Percentiles rank a stretch among this genome's conserved stretches.
These are phyloP conservation scores for Sphaerophoria rueppellii DNA, from an alignment of 2,888 invertebrate species.

Conservation along the genomic window DNA sequence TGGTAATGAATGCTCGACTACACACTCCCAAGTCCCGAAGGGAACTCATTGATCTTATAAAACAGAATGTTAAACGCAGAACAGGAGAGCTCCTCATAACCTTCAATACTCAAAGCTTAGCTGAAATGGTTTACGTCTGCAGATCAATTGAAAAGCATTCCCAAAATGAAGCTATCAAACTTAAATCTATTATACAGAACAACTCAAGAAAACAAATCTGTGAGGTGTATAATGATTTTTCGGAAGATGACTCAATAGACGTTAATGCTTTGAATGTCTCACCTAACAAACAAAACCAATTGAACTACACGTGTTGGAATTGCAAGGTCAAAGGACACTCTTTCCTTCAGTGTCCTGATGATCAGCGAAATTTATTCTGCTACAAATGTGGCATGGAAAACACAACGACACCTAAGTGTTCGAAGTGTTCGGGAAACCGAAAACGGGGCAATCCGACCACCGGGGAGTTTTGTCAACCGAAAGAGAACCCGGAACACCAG, in stretches of 20 bases:
- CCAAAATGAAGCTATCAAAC: not conserved
- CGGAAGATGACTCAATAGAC: too few relatives aligned
- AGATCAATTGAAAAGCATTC: constrained; percentile 1
- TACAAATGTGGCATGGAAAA: constrained; percentile 9
- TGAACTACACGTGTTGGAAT: constrained; percentile 4
- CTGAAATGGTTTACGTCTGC: constrained; percentile 5
- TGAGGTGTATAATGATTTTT: not conserved
- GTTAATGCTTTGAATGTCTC: not conserved
- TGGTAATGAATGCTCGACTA: not conserved
- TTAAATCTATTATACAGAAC: not conserved
- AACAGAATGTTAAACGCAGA: not conserved
- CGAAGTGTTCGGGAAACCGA: constrained; percentile 24
- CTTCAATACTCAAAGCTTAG: not conserved
- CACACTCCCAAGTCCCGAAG: not conserved
- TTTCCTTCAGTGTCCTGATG: not conserved
- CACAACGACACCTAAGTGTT: constrained; percentile 9
- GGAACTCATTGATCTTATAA: not conserved
- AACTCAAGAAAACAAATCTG: not conserved
- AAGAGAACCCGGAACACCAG: not conserved
- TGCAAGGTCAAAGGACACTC: constrained; percentile 16
- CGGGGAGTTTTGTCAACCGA: constrained; percentile 14
- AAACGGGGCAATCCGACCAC: constrained; percentile 12
- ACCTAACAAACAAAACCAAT: not conserved
- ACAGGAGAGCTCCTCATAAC: not conserved
- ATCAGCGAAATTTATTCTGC: constrained; percentile 6